A percentile compares a stretch with the other conserved stretches of the same genome.
Evolutionary conservation across 2,888 invertebrate genomes (phyloP).

Genomic region (Andrena hattorfiana): DNA sequence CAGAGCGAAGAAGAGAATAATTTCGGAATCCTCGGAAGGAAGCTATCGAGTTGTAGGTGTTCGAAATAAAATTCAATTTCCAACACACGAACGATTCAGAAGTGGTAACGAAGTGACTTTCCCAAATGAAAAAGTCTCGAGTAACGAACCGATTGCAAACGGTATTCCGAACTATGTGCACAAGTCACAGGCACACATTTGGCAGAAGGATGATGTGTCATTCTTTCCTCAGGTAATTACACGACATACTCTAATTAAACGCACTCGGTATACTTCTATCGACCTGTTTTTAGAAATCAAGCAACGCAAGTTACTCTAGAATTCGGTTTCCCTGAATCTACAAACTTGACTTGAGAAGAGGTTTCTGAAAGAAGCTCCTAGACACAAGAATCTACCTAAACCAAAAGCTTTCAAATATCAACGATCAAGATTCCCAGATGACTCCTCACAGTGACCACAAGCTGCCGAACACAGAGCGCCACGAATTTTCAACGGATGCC

Average conservation of each 20-base stretch:
- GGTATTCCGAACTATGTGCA: slow-evolving; percentile 20
- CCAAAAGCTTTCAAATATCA: background rate
- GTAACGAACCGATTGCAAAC: background rate
- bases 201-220: background rate
- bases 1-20: slow-evolving; percentile 1
- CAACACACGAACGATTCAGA: background rate
- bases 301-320: background rate
- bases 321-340: slow-evolving; percentile 39
- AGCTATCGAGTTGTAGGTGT: background rate
- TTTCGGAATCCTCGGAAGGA: background rate
- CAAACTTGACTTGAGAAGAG: too few species aligned
- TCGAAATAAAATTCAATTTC: slow-evolving; percentile 22
- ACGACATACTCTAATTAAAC: background rate
- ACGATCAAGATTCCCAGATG: background rate
- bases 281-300: slow-evolving; percentile 14
- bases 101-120: slow-evolving; percentile 43
- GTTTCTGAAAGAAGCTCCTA: background rate
- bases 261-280: too few species aligned
- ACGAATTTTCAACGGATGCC: slow-evolving; percentile 1
- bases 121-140: slow-evolving; percentile 20
- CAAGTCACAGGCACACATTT: background rate
- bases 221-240: slow-evolving; percentile 59
- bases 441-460: background rate
- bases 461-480: background rate
- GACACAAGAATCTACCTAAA: background rate